These are phyloP conservation scores for Cryptocephalus moraei DNA, from an alignment of 2,888 invertebrate genomes.

Conservation along the genomic window DNA sequence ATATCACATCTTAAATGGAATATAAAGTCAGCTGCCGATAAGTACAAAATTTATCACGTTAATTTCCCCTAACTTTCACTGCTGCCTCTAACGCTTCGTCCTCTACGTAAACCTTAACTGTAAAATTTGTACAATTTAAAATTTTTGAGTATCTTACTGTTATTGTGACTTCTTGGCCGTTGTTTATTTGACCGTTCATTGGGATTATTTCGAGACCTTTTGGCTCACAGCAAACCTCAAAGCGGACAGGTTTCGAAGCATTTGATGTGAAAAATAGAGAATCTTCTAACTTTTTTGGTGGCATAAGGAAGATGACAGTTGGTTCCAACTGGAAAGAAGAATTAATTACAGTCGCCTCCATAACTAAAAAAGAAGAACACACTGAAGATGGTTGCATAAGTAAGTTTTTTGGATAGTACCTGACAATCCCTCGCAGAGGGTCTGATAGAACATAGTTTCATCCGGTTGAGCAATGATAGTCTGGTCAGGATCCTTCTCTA, in stretches of 20 bases:
- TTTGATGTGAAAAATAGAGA: neutral
- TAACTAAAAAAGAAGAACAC: neutral
- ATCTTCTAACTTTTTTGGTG: neutral
- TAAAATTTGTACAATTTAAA: too few relatives aligned
- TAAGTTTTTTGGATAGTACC: neutral
- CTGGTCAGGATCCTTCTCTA: constrained; percentile 32
- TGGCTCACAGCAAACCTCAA: neutral
- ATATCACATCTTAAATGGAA: too few relatives aligned
- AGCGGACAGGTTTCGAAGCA: neutral
- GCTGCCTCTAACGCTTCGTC: too few relatives aligned
- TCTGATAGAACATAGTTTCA: constrained; percentile 30
- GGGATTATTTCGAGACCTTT: neutral
- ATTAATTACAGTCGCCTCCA: neutral
- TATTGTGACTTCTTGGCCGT: too few relatives aligned
- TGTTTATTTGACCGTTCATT: too few relatives aligned
- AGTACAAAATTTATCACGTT: too few relatives aligned
- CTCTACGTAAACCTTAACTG: too few relatives aligned
- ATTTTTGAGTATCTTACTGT: too few relatives aligned
- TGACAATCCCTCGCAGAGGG: constrained; percentile 21
- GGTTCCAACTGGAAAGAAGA: neutral
- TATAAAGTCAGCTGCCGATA: too few relatives aligned
- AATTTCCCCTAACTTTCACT: too few relatives aligned
- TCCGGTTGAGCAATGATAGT: constrained; percentile 29
- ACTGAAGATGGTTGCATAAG: neutral
- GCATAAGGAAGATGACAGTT: neutral